Percentiles rank a stretch among this genome's conserved stretches.
These are phyloP conservation scores for Lacerta agilis DNA, from an alignment of 2,797 vertebrate species.

Conservation along the genomic window DNA sequence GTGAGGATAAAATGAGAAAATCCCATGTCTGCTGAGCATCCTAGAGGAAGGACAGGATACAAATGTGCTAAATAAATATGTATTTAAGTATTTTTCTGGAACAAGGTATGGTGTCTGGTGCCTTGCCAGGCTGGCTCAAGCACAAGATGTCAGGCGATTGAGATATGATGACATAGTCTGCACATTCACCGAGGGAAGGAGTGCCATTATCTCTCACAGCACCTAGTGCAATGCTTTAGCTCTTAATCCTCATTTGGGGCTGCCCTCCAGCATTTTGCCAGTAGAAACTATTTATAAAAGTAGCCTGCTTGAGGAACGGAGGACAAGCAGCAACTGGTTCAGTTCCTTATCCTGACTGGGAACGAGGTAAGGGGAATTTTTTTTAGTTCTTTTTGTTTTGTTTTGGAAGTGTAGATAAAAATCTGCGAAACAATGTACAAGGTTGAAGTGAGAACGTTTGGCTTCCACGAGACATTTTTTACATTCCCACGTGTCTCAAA, in stretches of 20 bases:
- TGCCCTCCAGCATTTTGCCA: slow-evolving; percentile 4
- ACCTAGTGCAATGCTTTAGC: slow-evolving; percentile 1
- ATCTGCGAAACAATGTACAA: slow-evolving; percentile 49
- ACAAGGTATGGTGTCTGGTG: neutral
- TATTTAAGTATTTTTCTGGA: slow-evolving; percentile 3
- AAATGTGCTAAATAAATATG: neutral
- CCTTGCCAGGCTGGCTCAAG: neutral
- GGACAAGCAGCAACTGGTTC: slow-evolving; percentile 23
- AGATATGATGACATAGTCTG: neutral
- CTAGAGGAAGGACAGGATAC: neutral
- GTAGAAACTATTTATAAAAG: slow-evolving; percentile 16
- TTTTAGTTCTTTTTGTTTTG: neutral
- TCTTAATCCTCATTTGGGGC: neutral
- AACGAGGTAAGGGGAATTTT: slow-evolving; percentile 13
- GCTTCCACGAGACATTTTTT: slow-evolving; percentile 60
- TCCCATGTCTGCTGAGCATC: neutral
- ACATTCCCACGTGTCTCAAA: slow-evolving; percentile 67
- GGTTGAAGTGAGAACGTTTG: slow-evolving; percentile 53
- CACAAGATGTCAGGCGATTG: neutral
- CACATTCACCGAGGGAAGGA: neutral
- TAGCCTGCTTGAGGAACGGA: neutral
- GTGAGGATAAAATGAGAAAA: neutral
- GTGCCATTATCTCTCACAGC: neutral
- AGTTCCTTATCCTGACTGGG: slow-evolving; percentile 5
- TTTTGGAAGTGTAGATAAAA: slow-evolving; percentile 35